Percentiles rank a stretch among this genome's conserved stretches.
Evolutionary conservation across 1,140 invertebrate species (phyloP).

Genomic region (Asobara japonica): DNA sequence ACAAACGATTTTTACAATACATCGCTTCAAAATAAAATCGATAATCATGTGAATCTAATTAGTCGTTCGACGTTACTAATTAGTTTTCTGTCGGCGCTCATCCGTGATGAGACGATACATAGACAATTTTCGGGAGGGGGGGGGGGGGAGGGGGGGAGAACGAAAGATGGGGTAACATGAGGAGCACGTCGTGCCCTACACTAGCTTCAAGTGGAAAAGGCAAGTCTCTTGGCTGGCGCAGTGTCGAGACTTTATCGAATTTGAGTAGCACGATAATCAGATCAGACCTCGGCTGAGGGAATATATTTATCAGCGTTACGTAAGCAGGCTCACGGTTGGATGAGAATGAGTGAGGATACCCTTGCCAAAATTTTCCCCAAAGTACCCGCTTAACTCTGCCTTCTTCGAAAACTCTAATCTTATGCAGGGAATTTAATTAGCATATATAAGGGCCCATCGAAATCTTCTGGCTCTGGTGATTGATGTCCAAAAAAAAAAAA

Average conservation of each 20-base stretch:
- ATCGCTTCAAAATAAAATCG: too few species aligned
- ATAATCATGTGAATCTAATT: too few species aligned
- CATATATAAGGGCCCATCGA: slow-evolving; percentile 13
- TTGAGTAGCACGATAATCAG: slow-evolving; percentile 43
- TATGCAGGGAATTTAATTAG: slow-evolving; percentile 27
- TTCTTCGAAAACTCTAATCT: slow-evolving; percentile 23
- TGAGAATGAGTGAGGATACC: slow-evolving; percentile 1
- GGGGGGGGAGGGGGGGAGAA: too few species aligned
- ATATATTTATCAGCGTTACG: slow-evolving; percentile 42
- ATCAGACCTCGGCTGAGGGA: slow-evolving; percentile 40
- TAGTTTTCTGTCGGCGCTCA: slow-evolving; percentile 48
- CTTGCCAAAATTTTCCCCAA: slow-evolving; percentile 19
- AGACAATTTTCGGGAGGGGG: slow-evolving; percentile 16
- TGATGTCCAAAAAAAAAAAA: too few species aligned
- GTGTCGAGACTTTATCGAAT: slow-evolving; percentile 49
- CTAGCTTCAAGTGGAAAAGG: slow-evolving; percentile 28
- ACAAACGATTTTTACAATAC: too few species aligned
- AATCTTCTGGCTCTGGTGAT: too few species aligned
- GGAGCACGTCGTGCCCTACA: not conserved
- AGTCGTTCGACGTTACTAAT: slow-evolving; percentile 51
- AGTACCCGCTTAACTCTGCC: slow-evolving; percentile 28
- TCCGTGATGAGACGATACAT: slow-evolving; percentile 13
- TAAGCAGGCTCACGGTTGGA: slow-evolving; percentile 14
- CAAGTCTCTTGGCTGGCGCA: slow-evolving; percentile 14
- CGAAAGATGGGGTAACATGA: not conserved